Conservation (phyloP, 2,113 vertebrate species). For the Triplophysa dalaica region DNA sequence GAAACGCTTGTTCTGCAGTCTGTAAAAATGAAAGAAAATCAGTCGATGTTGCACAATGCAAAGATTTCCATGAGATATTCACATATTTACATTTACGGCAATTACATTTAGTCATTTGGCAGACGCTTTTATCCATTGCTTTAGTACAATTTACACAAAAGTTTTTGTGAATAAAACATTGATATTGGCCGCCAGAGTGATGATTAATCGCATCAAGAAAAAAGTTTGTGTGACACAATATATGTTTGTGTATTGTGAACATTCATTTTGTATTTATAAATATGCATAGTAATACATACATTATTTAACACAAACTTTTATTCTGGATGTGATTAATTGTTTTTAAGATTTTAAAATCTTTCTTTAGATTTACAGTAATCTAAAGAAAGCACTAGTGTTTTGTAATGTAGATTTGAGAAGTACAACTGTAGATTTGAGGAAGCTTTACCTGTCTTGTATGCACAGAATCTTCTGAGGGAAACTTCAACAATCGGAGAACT, state of each 20-base stretch:
- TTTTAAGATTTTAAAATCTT: too few relatives aligned
- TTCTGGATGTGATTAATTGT: too few relatives aligned
- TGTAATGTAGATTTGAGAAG: not conserved
- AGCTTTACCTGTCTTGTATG: conserved; percentile 81
- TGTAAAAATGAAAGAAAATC: conserved; percentile 47
- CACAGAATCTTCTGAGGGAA: conserved; percentile 74
- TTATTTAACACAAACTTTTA: too few relatives aligned
- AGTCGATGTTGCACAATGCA: not conserved
- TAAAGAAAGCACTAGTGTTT: not conserved
- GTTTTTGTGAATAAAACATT: too few relatives aligned
- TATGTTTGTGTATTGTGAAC: too few relatives aligned
- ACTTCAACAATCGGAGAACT: conserved; percentile 93
- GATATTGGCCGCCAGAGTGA: too few relatives aligned
- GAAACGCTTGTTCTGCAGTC: conserved; percentile 85
- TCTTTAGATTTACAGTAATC: not conserved
- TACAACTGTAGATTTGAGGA: not conserved
- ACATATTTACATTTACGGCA: not conserved
- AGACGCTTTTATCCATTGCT: too few relatives aligned
- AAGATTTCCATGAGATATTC: not conserved
- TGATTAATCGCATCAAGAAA: too few relatives aligned
- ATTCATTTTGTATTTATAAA: too few relatives aligned
- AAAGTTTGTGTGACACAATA: too few relatives aligned
- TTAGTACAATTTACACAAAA: not conserved
- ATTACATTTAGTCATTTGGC: too few relatives aligned
- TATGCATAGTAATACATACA: too few relatives aligned